Base-by-base conservation (phyloP, 2,113 vertebrate genomes). In the Pelecanus crispus region DNA sequence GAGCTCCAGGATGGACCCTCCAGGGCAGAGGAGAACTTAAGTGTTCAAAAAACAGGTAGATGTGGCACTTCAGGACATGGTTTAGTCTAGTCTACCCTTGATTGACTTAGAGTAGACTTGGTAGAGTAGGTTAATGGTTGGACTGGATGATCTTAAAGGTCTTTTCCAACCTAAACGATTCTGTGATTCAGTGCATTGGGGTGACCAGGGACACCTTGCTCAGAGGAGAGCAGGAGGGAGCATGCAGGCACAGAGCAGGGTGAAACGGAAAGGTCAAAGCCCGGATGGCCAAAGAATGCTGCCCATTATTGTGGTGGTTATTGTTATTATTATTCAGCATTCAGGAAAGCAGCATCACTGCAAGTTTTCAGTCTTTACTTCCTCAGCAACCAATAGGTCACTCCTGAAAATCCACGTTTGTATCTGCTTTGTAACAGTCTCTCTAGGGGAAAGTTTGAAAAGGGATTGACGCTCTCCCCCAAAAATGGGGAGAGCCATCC, bases 201-300 rank as follows among this genome's bases (percentile, higher is more conserved):
- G 32, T 17, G 38, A 45, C 19, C 40, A 55, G 70, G 53, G 59
- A 59, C 59, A 13, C 38, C 47, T 26, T 7, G 44, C 12, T 47
- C 1, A 10, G 81, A 28, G 52, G 26, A 2, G 22, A 58, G 49
- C 42, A 36, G 45, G 31, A 45, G 11, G 42, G 53, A 81, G 10
- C 0, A 0, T 5, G 58, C 13, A 32, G 78, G 53, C 9, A 7
- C 38, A 52, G 67, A n/a, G 8, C 45, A 25, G 0, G 0, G 11
- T 10, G n/a, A 49, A 24, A 0, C 4, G 42, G 38, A 42, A 45
- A 28, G 13, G 40, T 26, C 49, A 40, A 55, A 84, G 52, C n/a
- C 28, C 1, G 3, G 19, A 34, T 25, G 55, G 45, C 16, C 65
- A 26, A 56, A 49, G 70, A 44, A 58, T 18, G n/a, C 40, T 71